Percentiles rank a stretch among this genome's conserved stretches.
Evolutionary conservation across 1,140 invertebrate genomes (phyloP).

Genomic region (Drosophila ercepeae): DNA sequence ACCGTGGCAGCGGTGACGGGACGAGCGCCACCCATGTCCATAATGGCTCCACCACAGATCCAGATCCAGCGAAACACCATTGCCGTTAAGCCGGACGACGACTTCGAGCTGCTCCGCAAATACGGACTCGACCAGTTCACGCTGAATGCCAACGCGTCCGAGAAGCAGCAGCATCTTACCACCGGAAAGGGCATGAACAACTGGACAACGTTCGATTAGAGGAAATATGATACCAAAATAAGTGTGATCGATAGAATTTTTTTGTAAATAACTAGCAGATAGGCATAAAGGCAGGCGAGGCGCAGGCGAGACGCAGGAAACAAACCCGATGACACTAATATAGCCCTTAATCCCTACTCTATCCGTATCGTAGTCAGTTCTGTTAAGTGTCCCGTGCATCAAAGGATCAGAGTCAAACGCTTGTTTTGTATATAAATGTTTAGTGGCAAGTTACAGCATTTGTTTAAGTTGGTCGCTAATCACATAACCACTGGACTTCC

Average conservation of each 20-base stretch:
- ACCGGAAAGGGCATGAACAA: conserved; percentile 71
- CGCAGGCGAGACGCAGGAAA: conserved; percentile 10
- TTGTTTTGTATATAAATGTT: conserved; percentile 43
- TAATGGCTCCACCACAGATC: conserved; percentile 32
- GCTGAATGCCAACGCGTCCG: conserved; percentile 45
- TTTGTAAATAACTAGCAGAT: conserved; percentile 66
- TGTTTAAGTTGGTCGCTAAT: conserved; percentile 29
- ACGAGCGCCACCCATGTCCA: conserved; percentile 49
- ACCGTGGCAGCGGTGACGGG: conserved; percentile 64
- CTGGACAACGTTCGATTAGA: conserved; percentile 81
- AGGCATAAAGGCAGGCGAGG: no score
- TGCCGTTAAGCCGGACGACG: conserved; percentile 74
- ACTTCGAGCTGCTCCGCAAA: conserved; percentile 85
- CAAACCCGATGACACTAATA: conserved; percentile 44
- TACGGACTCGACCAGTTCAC: conserved; percentile 85
- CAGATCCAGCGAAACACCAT: conserved; percentile 55
- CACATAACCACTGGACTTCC: conserved; percentile 59
- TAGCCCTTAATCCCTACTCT: conserved; percentile 49
- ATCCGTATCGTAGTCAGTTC: conserved; percentile 37
- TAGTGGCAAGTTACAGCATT: conserved; percentile 35
- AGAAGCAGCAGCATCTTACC: conserved; percentile 30
- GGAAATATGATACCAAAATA: conserved; percentile 72
- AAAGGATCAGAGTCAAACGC: conserved; percentile 25
- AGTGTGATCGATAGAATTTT: conserved; percentile 66
- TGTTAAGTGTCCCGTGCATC: conserved; percentile 27